phyloP scores from a whole-genome alignment of 1,140 invertebrate species.

The Melanaphis sacchari region DNA sequence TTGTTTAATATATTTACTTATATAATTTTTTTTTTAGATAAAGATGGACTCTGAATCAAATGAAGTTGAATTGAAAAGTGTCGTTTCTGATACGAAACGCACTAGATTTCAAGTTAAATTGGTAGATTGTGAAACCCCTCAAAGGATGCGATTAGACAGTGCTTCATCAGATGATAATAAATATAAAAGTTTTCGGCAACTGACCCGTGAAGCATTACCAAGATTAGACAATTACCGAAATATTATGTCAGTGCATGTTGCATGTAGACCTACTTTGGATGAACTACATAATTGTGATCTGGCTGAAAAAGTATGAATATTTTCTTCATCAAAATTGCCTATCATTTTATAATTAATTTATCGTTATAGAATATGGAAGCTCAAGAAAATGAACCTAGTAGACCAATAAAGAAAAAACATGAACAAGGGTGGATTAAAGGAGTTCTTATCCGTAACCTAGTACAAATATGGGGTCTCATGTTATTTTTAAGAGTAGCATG shows the following conservation, averaged over 20 bases:
- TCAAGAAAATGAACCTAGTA: conserved; percentile 21
- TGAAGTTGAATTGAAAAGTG: conserved; percentile 49
- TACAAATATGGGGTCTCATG: conserved; percentile 90
- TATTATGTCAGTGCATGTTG: conserved; percentile 86
- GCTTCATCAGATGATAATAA: conserved; percentile 64
- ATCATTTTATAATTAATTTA: not conserved
- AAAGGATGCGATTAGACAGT: conserved; percentile 39
- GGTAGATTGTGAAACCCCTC: conserved; percentile 49
- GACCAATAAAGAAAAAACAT: conserved; percentile 38
- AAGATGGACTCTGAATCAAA: conserved; percentile 31
- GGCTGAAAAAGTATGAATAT: conserved; percentile 73
- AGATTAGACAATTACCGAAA: conserved; percentile 93
- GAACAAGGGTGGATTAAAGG: conserved; percentile 79
- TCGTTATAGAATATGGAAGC: not conserved
- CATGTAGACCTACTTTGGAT: conserved; percentile 87
- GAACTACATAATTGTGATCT: conserved; percentile 88
- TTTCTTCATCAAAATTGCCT: not conserved
- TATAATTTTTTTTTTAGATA: not conserved
- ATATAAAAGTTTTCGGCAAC: conserved; percentile 82
- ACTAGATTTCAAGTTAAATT: conserved; percentile 55
- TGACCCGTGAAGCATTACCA: conserved; percentile 90
- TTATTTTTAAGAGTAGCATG: conserved; percentile 83
- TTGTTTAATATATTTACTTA: not conserved
- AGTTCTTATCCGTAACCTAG: conserved; percentile 81
- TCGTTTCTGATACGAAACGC: conserved; percentile 46